Base-by-base conservation (phyloP, 2,113 vertebrate genomes). In the Petroica traversi region DNA sequence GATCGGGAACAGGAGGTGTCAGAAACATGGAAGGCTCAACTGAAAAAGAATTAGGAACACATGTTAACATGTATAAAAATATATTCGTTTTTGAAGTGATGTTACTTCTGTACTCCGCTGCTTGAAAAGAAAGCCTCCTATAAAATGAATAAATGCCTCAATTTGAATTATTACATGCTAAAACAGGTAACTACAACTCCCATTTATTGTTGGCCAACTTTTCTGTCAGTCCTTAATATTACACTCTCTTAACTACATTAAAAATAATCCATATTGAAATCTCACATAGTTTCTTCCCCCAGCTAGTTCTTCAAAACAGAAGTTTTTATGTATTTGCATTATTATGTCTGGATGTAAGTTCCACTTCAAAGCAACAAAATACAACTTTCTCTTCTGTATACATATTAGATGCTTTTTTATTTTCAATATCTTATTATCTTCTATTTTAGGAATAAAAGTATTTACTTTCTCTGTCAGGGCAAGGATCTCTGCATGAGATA, bases 1-100 rank as follows among this genome's bases (percentile, higher is more conserved):
- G 20, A 23, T 3, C 6, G 3, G 46, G 36, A 87, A 23, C 0
- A 0, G 28, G 43, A n/a, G 28, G 18, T 7, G 19, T 23, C 18
- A n/a, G 34, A 43, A 75, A 62, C 8, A 12, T 18, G 13, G 23
- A 58, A 51, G 18, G 34, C 20, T 11, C 33, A 34, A 25, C 8
- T n/a, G 31, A 31, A 51, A n/a, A 13, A 49, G 4, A 29, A n/a
- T 13, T 12, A 20, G 19, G 19, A 52, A 52, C 49, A 36, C 4
- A 8, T 1, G 2, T 12, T 10, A 43, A 34, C 6, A 4, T 1
- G 8, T 52, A n/a, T 40, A 40, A 76, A 73, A 59, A 45, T 15
- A 68, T 3, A 23, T 45, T 79, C 2, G 19, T 25, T 75, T 74
- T 67, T 41, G 7, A 68, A 84, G 34, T 9, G 19, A 28, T 23